phyloP scores from a whole-genome alignment of 2,113 vertebrate genomes.

The Cervus canadensis region DNA sequence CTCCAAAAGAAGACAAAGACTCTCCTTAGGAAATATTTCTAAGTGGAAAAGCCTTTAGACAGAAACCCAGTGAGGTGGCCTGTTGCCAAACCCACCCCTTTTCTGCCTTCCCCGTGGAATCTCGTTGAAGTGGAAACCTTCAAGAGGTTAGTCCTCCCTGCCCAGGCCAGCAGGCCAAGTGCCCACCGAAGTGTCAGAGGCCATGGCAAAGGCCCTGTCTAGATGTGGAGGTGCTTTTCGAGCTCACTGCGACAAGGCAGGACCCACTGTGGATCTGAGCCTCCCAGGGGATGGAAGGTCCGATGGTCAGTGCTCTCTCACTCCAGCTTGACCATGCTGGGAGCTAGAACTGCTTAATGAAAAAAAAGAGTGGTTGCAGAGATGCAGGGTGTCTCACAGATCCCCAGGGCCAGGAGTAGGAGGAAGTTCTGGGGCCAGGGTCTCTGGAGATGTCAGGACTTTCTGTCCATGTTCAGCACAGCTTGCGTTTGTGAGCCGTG shows the following conservation, averaged over 20 bases:
- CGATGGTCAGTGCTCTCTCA: neutral
- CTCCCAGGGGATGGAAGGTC: accelerated
- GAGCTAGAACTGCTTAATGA: neutral
- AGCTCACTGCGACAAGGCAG: neutral
- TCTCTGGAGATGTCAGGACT: neutral
- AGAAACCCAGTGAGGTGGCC: slow-evolving; percentile 3
- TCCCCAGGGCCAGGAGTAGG: neutral
- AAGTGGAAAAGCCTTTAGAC: slow-evolving; percentile 33
- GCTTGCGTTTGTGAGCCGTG: neutral
- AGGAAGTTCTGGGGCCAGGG: neutral
- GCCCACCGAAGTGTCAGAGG: neutral
- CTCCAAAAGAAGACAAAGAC: slow-evolving; percentile 39
- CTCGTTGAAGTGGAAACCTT: neutral
- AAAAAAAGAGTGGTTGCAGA: neutral
- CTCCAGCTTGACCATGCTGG: neutral
- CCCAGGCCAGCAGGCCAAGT: neutral
- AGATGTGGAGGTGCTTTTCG: neutral
- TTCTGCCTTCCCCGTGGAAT: neutral
- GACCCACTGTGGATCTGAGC: neutral
- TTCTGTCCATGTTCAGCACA: neutral
- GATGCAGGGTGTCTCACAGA: neutral
- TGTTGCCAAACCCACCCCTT: neutral
- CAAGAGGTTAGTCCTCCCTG: neutral
- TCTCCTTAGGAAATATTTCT: slow-evolving; percentile 50
- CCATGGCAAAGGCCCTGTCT: neutral